These are phyloP conservation scores for Eurois occulta DNA, from an alignment of 2,888 invertebrate species.

Conservation along the genomic window DNA sequence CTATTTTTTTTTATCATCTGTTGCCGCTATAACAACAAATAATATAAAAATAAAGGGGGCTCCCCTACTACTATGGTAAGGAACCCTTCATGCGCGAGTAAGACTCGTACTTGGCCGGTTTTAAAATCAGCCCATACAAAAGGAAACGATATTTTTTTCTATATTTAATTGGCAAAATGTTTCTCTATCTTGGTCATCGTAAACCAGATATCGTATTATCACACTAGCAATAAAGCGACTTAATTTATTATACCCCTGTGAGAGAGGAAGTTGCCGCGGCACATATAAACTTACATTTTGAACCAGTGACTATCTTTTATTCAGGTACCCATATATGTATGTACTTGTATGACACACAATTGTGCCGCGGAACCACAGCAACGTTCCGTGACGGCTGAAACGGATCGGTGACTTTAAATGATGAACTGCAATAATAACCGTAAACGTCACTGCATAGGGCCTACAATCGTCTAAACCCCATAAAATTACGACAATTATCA, in stretches of 20 bases:
- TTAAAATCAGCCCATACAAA: neutral
- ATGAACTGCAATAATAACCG: slow-evolving; percentile 65
- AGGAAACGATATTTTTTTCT: slow-evolving; percentile 1
- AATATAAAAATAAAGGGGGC: too few relatives aligned
- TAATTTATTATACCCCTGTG: slow-evolving; percentile 45
- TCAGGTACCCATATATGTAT: slow-evolving; percentile 30
- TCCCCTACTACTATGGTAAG: too few relatives aligned
- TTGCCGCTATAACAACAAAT: too few relatives aligned
- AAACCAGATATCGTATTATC: slow-evolving; percentile 35
- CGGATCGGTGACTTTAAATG: slow-evolving; percentile 71
- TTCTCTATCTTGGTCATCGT: slow-evolving; percentile 47
- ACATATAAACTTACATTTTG: slow-evolving; percentile 52
- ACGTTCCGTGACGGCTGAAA: slow-evolving; percentile 75
- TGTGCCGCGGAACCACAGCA: slow-evolving; percentile 68
- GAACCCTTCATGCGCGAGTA: too few relatives aligned
- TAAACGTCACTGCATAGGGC: slow-evolving; percentile 46
- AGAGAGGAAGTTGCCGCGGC: slow-evolving; percentile 24
- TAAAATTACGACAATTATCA: slow-evolving; percentile 39
- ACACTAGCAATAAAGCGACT: slow-evolving; percentile 26
- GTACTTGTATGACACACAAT: slow-evolving; percentile 47
- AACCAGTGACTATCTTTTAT: slow-evolving; percentile 45
- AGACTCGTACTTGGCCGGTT: too few relatives aligned
- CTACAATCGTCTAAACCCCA: slow-evolving; percentile 32
- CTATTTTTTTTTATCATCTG: too few relatives aligned
- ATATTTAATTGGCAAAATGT: slow-evolving; percentile 33